Conservation (phyloP, 2,888 invertebrate genomes). For the Hirtodrosophila cameraria region DNA sequence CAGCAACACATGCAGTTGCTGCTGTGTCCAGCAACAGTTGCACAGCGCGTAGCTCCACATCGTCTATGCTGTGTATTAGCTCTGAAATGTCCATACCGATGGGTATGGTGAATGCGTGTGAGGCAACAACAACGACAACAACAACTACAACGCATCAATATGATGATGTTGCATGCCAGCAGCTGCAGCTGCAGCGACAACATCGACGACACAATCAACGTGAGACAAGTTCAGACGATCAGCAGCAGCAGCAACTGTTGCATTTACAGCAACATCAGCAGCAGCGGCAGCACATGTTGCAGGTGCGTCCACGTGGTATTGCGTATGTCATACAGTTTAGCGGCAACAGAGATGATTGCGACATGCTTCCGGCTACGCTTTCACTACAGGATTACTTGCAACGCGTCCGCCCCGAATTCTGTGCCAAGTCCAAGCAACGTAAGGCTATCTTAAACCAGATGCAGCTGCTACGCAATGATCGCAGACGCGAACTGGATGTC, state of each 20-base stretch:
- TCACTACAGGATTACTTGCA: conserved; percentile 89
- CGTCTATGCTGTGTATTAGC: conserved; percentile 81
- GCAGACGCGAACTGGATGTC: conserved; percentile 77
- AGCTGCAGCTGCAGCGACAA: conserved; percentile 9
- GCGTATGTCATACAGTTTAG: conserved; percentile 81
- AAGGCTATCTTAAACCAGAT: conserved; percentile 80
- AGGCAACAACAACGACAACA: conserved; percentile 75
- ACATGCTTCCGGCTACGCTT: conserved; percentile 48
- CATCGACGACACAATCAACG: conserved; percentile 17
- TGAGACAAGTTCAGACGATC: neutral
- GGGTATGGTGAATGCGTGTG: conserved; percentile 68
- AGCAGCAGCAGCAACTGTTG: neutral
- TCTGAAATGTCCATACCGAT: conserved; percentile 83
- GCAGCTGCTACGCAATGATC: conserved; percentile 76
- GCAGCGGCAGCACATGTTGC: conserved; percentile 48
- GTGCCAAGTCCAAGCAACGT: conserved; percentile 85
- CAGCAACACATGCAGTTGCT: neutral
- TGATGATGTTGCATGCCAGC: conserved; percentile 76
- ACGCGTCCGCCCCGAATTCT: conserved; percentile 89
- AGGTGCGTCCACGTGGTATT: conserved; percentile 79
- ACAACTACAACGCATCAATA: conserved; percentile 84
- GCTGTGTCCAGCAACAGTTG: conserved; percentile 7
- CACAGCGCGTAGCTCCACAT: conserved; percentile 41
- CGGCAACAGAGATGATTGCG: conserved; percentile 8
- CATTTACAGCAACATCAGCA: neutral